Evolutionary conservation across 2,797 vertebrate genomes (phyloP).

Genomic region (Alectoris magna): DNA sequence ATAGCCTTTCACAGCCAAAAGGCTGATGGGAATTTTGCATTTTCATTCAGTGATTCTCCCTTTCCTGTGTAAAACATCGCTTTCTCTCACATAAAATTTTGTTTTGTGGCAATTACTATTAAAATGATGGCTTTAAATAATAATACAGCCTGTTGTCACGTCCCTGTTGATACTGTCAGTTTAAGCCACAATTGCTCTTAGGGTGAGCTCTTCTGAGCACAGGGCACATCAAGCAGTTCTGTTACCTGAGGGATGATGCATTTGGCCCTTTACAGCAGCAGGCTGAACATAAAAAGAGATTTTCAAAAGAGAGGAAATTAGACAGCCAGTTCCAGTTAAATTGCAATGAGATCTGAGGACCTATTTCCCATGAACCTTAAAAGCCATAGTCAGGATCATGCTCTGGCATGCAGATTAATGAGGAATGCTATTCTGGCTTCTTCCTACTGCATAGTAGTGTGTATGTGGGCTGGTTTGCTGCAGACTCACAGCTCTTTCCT

Average conservation of each 20-base stretch:
- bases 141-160: not conserved
- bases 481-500: not conserved
- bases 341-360: not conserved
- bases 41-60: constrained; percentile 12
- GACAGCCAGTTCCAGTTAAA: not conserved
- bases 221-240: not conserved
- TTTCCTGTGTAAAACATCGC: not conserved
- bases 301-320: constrained; percentile 23
- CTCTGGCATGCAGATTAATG: not conserved
- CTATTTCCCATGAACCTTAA: not conserved
- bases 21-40: not conserved
- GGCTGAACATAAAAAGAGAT: not conserved
- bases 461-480: not conserved
- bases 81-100: not conserved
- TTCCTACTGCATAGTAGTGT: not conserved
- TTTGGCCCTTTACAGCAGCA: not conserved
- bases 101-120: not conserved
- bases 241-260: not conserved
- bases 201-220: not conserved
- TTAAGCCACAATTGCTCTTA: not conserved
- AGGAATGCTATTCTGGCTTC: not conserved
- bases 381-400: not conserved
- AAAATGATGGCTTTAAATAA: not conserved
- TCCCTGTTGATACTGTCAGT: not conserved
- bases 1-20: not conserved